Evolutionary conservation across 2,113 vertebrate species (phyloP), one percentile per base, ranked within the genome.

Genomic region (Anser brachyrhynchus): DNA sequence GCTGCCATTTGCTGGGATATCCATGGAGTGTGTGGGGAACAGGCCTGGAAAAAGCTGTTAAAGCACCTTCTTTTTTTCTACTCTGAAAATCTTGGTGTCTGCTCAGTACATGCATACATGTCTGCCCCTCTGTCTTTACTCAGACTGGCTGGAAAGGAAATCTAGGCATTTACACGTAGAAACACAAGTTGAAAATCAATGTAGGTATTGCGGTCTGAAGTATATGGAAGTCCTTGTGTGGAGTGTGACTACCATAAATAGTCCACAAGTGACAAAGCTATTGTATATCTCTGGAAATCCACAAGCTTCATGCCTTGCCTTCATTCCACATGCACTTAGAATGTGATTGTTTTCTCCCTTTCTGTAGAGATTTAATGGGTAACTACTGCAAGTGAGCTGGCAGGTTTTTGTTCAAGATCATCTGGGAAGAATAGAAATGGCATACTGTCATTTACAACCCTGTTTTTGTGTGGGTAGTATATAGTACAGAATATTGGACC

Each of bases 21-120:
- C 55, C 62, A 92, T 16, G 81, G 43, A 89, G 39, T 51, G 21
- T 72, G 74, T 73, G 86, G 77, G 80, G 81, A 96, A 69, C 17
- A 66, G 58, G 62, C 28, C 84, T 87, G 54, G 80, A 33, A 90
- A 87, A 90, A 95, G 49, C 83, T 89, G 49, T 80, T 93, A 17
- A 31, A 62, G 37, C n/a, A 54, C 29, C 61, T 78, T 14, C 13
- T 62, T 59, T 91, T 80, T 80, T 85, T 78, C 12, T 61, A 1
- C 44, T 65, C 66, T 76, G 70, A 69, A 84, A 92, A 72, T 46
- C 28, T 67, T 93, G 15, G n/a, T 78, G 39, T 75, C 44, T 14
- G 16, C 25, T 83, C 49, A 46, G 12, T 49, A 20, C 1, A 10
- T 18, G 5, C 25, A 19, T 10, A 13, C 31, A 7, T 0, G 0